Base-by-base conservation (phyloP, 2,888 invertebrate species). In the Leucophora obtusa region DNA sequence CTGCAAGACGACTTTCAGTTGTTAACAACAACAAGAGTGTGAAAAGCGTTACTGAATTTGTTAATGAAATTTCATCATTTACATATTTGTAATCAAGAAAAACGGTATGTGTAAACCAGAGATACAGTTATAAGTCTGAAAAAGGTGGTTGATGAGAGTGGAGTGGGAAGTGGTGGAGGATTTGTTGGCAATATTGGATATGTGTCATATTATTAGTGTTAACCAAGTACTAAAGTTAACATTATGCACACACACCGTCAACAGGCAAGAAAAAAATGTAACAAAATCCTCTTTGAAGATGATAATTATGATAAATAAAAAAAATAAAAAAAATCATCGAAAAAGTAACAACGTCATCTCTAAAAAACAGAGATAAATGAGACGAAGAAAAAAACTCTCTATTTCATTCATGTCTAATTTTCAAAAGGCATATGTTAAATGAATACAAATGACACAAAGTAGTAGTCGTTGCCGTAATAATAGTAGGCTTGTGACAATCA, bases 21-120 rank as follows among this genome's bases (percentile, higher is more conserved):
- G 10, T 63, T 7, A n/a, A 21, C 3, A 38, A 21, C 3, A 38
- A 65, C n/a, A 59, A 43, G 21, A 53, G 53, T 65, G 43, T 65
- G 50, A 69, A 65, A 71, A 72, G 59, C 53, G 72, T 28, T 59
- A 43, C 53, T 72, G 59, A 72, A 53, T 53, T 76, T 69, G 24
- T 56, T 77, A 77, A 77, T 81, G 69, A 77, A 77, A 60, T 70
- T 70, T 70, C 70, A 50, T 43, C 53, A 38, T 53, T 80, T 60
- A n/a, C n/a, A n/a, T n/a, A 51, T 63, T 75, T 80, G 68, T 72
- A 79, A 75, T 80, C 79, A 75, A 58, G 28, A 53, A 51, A 59
- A 65, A 59, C n/a, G 17, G 38, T 5, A 54, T 24, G 28, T 54
- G 6, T 21, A 11, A 15, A 7, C n/a, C 2, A 56, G 28, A 5